Evolutionary conservation across 1,140 invertebrate species (phyloP), one percentile per base, ranked within the genome.

Genomic region (Hycleus phaleratus): DNA sequence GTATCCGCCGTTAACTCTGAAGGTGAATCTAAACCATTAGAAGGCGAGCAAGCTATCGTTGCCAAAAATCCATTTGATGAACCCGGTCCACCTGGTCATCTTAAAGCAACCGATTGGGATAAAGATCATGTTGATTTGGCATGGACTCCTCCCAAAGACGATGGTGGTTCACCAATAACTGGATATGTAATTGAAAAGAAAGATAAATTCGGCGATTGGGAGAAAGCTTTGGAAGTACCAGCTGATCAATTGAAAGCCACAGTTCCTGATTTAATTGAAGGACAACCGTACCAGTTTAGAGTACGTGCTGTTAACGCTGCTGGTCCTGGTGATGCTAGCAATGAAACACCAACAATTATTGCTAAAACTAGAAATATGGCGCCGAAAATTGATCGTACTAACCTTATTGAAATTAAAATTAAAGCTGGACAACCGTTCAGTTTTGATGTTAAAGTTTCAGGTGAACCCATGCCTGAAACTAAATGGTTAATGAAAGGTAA

Each of bases 51-150:
- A 70, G 78, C 89, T 9, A 93, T 98, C 47, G 77, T 91, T 68
- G 95, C 95, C 12, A 98, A 98, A 79, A 96, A 97, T 88, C 94
- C 95, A 56, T 98, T 88, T 71, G 88, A 96, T 70, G 90, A 95
- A 74, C 96, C 97, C 58, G 91, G 91, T 56, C 91, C 93, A 66
- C 95, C 93, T 9, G 88, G 89, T 54, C 87, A 94, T 65, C 83
- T 97, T 5, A 85, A 89, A 70, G 88, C 95, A 26, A 89, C 90
- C 0, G 95, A 99, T 72, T 98, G 93, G 91, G 93, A 97, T 76
- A 94, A 93, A 65, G 91, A 97, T 71, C 90, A 93, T 68, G 91
- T 96, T 47, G 91, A 93, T 71, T 82, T 95, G 5, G 85, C 86
- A 65, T 95, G 92, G 92, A 83, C 81, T 4, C 85, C 90, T 56